Conservation (phyloP, 2,113 vertebrate species). For the Bagarius yarrelli region DNA sequence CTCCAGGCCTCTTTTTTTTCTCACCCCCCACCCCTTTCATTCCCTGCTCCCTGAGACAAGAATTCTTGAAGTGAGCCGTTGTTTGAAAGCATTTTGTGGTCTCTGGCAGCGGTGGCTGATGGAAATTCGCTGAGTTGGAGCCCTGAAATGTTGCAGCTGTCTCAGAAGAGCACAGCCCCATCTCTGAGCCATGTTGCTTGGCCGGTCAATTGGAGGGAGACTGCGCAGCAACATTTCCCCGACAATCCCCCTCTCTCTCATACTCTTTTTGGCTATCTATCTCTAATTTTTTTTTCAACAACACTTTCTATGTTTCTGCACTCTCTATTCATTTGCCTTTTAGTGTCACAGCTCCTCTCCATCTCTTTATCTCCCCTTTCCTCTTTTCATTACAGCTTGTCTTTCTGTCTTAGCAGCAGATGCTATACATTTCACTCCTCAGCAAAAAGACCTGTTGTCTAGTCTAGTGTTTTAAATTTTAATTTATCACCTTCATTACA, state of each 20-base stretch:
- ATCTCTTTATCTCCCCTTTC: constrained; percentile 69
- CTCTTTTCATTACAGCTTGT: constrained; percentile 65
- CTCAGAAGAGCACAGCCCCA: constrained; percentile 73
- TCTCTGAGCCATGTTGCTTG: constrained; percentile 73
- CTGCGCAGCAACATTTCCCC: constrained; percentile 70
- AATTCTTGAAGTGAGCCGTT: constrained; percentile 84
- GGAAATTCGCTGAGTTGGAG: constrained; percentile 88
- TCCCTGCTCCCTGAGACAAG: constrained; percentile 59
- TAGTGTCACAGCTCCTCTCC: constrained; percentile 55
- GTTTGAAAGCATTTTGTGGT: constrained; percentile 89
- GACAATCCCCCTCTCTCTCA: constrained; percentile 34
- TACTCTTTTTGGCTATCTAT: constrained; percentile 9
- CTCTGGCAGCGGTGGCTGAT: constrained; percentile 80
- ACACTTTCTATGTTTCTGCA: constrained; percentile 49
- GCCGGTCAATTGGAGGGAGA: constrained; percentile 70
- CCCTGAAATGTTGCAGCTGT: constrained; percentile 88
- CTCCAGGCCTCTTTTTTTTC: constrained; percentile 30
- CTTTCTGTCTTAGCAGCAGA: constrained; percentile 50
- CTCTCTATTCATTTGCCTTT: constrained; percentile 64
- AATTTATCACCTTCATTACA: constrained; percentile 20
- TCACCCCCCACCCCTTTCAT: background rate
- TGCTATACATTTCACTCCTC: constrained; percentile 15
- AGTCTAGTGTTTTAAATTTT: constrained; percentile 12
- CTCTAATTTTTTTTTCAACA: constrained; percentile 53
- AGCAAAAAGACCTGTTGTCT: constrained; percentile 13